These are phyloP conservation scores for Pygathrix nemaeus DNA, from an alignment of 2,113 vertebrate species.

Conservation along the genomic window DNA sequence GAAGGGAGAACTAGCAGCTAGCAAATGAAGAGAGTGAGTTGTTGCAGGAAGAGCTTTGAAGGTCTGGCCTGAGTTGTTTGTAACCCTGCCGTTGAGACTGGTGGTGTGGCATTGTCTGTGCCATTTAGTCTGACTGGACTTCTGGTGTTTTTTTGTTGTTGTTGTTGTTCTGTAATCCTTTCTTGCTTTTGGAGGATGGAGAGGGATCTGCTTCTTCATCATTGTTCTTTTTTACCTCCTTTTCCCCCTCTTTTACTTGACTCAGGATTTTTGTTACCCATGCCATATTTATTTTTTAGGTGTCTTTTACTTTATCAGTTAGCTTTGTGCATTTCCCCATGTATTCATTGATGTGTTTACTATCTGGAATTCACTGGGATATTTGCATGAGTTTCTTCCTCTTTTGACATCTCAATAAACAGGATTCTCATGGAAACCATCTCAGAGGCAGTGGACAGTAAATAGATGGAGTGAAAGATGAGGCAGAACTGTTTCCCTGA, in stretches of 20 bases:
- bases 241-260: neutral
- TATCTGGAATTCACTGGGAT: neutral
- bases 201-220: neutral
- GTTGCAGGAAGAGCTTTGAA: neutral
- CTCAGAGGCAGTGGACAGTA: neutral
- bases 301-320: neutral
- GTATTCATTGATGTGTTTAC: constrained; percentile 8
- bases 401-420: neutral
- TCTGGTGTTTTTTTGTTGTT: neutral
- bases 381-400: constrained; percentile 23
- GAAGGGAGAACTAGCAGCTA: neutral
- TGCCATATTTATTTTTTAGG: neutral
- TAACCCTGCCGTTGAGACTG: neutral
- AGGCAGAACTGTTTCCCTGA: neutral
- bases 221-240: neutral
- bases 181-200: neutral
- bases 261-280: constrained; percentile 1
- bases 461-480: neutral
- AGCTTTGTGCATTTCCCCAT: neutral
- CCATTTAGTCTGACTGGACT: neutral
- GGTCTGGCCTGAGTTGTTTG: neutral
- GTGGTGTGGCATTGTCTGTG: no score
- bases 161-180: neutral
- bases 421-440: neutral
- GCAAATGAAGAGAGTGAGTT: neutral